phyloP scores from a whole-genome alignment of 1,140 invertebrate genomes.

The Temnothorax nylanderi region DNA sequence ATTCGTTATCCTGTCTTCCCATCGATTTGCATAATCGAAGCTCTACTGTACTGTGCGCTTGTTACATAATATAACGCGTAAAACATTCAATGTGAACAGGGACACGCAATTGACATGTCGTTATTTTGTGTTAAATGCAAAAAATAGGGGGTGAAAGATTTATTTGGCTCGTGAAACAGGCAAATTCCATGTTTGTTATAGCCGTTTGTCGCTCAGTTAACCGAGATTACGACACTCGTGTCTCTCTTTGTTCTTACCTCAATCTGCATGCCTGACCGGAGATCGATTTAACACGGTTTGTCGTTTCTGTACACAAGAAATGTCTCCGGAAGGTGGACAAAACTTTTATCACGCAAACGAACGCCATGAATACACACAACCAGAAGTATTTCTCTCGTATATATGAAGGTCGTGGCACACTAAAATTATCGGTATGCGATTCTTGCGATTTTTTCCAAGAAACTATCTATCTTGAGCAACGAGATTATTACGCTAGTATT shows the following conservation, averaged over 20 bases:
- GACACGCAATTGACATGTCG: neutral
- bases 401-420: slow-evolving; percentile 13
- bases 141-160: slow-evolving; percentile 2
- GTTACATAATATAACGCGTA: slow-evolving; percentile 32
- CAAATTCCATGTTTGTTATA: slow-evolving; percentile 49
- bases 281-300: slow-evolving; percentile 63
- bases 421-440: neutral
- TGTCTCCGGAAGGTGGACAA: slow-evolving; percentile 18
- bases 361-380: neutral
- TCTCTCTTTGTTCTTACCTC: slow-evolving; percentile 61
- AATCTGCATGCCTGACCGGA: slow-evolving; percentile 61
- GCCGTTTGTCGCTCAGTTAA: slow-evolving; percentile 15
- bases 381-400: neutral
- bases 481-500: neutral
- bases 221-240: slow-evolving; percentile 50
- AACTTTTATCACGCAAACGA: slow-evolving; percentile 21
- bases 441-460: neutral
- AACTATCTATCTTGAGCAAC: neutral
- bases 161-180: slow-evolving; percentile 21
- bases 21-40: neutral
- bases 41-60: neutral
- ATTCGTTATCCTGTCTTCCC: neutral
- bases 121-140: neutral
- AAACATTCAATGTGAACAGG: neutral
- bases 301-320: slow-evolving; percentile 45